phyloP scores from a whole-genome alignment of 2,888 invertebrate genomes.

The Temnothorax rugatulus region DNA sequence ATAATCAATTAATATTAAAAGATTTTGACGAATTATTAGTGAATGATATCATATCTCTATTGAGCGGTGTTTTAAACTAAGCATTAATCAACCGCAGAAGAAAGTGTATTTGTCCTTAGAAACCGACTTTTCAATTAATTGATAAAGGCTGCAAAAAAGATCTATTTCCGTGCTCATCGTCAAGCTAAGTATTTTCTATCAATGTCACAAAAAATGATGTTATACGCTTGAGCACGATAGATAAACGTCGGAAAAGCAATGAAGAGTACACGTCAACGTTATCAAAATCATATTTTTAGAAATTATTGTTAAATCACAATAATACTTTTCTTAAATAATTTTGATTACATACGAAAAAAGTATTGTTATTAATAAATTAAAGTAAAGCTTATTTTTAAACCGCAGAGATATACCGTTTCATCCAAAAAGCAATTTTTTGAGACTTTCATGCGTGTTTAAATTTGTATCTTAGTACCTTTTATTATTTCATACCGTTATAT shows the following conservation, averaged over 20 bases:
- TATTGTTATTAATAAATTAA: not conserved
- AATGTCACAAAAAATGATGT: slow-evolving; percentile 7
- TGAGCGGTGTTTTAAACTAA: not conserved
- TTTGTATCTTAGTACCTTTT: not conserved
- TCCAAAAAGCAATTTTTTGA: not conserved
- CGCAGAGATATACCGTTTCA: not conserved
- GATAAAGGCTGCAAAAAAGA: not conserved
- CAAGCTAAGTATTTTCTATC: not conserved
- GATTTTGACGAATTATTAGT: not conserved
- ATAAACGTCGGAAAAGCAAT: not conserved
- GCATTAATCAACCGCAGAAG: not conserved
- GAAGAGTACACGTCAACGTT: not conserved
- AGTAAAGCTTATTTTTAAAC: not conserved
- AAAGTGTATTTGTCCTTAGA: not conserved
- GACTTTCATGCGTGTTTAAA: slow-evolving; percentile 1
- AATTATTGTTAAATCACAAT: slow-evolving; percentile 1
- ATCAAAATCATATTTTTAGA: not conserved
- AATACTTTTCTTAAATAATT: slow-evolving; percentile 1
- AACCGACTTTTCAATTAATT: slow-evolving; percentile 3
- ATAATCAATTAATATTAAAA: slow-evolving; percentile 18
- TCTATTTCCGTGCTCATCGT: not conserved
- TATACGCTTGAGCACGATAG: slow-evolving; percentile 9
- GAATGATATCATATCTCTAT: not conserved
- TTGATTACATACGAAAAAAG: not conserved
- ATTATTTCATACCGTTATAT: slow-evolving; percentile 26